A percentile compares a stretch with the other conserved stretches of the same genome.
phyloP scores from a whole-genome alignment of 2,797 vertebrate species.

The Crenichthys baileyi region DNA sequence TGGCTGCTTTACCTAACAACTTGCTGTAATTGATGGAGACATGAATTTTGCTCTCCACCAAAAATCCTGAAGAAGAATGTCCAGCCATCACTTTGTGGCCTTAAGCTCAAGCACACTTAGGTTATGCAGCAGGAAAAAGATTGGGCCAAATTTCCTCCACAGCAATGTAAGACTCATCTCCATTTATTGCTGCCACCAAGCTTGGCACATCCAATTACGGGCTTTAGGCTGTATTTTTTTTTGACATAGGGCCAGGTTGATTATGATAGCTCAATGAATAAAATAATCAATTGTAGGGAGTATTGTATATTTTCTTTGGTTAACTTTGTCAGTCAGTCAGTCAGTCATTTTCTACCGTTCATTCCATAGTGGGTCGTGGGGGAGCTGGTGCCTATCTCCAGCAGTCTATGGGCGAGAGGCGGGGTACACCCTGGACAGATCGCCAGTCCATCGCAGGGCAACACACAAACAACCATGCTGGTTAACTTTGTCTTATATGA shows the following conservation, averaged over 20 bases:
- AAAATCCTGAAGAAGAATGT: neutral
- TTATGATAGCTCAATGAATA: neutral
- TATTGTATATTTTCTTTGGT: no score
- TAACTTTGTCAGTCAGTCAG: neutral
- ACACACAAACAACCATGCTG: no score
- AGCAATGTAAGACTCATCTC: no score
- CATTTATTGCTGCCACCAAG: neutral
- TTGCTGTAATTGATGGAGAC: neutral
- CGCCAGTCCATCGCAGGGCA: no score
- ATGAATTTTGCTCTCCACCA: neutral
- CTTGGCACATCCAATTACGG: neutral
- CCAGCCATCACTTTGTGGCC: neutral
- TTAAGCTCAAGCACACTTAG: neutral
- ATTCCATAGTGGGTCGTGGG: no score
- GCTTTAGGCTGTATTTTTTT: neutral
- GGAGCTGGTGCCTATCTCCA: no score
- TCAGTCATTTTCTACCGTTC: no score
- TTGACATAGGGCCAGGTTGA: neutral
- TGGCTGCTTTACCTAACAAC: neutral
- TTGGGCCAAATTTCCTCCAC: neutral
- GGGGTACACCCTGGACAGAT: no score
- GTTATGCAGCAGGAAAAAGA: neutral
- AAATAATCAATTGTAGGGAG: neutral
- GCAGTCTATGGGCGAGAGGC: no score
- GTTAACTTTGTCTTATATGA: neutral